Percentiles rank a stretch among this genome's conserved stretches.
These are phyloP conservation scores for Pachypanchax playfairii DNA, from an alignment of 2,113 vertebrate species.

Conservation along the genomic window DNA sequence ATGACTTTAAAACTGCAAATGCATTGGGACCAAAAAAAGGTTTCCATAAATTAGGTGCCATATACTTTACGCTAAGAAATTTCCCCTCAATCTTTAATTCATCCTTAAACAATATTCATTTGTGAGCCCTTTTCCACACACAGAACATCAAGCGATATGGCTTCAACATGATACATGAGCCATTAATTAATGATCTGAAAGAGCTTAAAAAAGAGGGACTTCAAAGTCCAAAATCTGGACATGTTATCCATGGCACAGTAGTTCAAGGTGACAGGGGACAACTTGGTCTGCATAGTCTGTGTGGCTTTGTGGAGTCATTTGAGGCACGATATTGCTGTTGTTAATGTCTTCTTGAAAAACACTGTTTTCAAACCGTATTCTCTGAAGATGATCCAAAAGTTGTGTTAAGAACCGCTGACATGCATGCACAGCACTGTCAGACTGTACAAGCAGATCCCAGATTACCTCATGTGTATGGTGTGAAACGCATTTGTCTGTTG, in stretches of 20 bases:
- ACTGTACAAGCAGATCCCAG: background rate
- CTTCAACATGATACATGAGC: too few species aligned
- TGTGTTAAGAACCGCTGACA: background rate
- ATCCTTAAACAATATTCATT: background rate
- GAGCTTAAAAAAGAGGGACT: slow-evolving; percentile 10
- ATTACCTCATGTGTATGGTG: slow-evolving; percentile 29
- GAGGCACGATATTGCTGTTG: slow-evolving; percentile 4
- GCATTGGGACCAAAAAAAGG: background rate
- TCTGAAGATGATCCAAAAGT: slow-evolving; percentile 13
- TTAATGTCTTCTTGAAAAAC: slow-evolving; percentile 17
- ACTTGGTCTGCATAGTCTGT: slow-evolving; percentile 6
- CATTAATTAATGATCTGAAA: too few species aligned
- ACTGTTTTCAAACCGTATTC: slow-evolving; percentile 15
- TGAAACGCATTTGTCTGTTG: slow-evolving; percentile 19
- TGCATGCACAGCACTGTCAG: slow-evolving; percentile 2
- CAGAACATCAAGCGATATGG: too few species aligned
- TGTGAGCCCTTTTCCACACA: background rate
- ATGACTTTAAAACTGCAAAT: background rate
- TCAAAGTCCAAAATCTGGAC: background rate
- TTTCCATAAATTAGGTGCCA: background rate
- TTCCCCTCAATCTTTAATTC: background rate
- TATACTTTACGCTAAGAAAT: slow-evolving; percentile 5
- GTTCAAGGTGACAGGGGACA: slow-evolving; percentile 17
- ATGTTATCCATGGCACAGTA: background rate
- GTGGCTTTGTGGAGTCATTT: background rate